Percentiles rank a stretch among this genome's conserved stretches.
Conservation (phyloP, 2,797 vertebrate species). For the Okamejei kenojei region DNA sequence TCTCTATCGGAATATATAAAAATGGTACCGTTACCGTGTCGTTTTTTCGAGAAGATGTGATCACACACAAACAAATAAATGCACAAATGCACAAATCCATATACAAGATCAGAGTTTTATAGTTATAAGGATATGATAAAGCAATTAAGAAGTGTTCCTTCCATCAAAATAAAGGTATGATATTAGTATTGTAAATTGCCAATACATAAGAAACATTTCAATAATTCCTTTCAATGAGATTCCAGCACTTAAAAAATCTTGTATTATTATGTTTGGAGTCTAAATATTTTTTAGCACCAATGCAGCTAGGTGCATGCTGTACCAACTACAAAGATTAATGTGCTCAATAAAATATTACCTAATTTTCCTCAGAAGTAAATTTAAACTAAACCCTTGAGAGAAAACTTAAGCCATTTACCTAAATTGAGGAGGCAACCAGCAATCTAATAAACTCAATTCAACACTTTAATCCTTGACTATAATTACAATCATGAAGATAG, state of each 20-base stretch:
- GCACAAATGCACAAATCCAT: too few relatives aligned
- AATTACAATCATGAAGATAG: neutral
- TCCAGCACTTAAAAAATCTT: slow-evolving; percentile 52
- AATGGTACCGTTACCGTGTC: too few relatives aligned
- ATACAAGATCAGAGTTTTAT: too few relatives aligned
- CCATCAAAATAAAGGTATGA: neutral
- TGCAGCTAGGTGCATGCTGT: slow-evolving; percentile 58
- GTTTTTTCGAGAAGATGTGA: too few relatives aligned
- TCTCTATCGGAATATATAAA: too few relatives aligned
- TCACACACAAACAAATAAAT: too few relatives aligned
- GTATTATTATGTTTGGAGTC: slow-evolving; percentile 53
- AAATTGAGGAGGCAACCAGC: neutral
- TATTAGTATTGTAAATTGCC: neutral
- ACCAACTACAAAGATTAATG: slow-evolving; percentile 45
- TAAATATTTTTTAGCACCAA: slow-evolving; percentile 55
- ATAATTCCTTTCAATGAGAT: slow-evolving; percentile 11
- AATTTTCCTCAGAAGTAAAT: slow-evolving; percentile 23
- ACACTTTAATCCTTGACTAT: neutral
- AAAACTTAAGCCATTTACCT: neutral
- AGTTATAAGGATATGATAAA: too few relatives aligned
- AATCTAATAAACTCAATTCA: neutral
- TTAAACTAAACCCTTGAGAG: neutral
- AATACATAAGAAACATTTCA: slow-evolving; percentile 4
- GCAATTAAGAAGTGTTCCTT: neutral
- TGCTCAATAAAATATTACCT: neutral